Base-by-base conservation (phyloP, 2,113 vertebrate genomes). In the Struthidea cinerea region DNA sequence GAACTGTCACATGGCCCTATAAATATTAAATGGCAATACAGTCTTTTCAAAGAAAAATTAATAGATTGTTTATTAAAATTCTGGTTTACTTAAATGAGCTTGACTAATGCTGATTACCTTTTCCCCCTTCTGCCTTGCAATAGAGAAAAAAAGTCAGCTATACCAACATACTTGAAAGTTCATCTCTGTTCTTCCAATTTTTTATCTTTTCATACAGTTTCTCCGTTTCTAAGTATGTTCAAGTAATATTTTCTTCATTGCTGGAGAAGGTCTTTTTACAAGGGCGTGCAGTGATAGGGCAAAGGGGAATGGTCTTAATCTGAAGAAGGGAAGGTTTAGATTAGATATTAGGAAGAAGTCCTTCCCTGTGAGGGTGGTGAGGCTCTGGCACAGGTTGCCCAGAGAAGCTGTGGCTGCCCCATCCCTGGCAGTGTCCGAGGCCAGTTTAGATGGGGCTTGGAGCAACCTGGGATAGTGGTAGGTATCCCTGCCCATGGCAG, bases 51-150 rank as follows among this genome's bases (percentile, higher is more conserved):
- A 87, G 11, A 19, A 49, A 78, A 71, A 42, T 2, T 75, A 64
- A n/a, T 56, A 76, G n/a, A 13, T 71, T 67, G 28, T 81, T 95
- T 89, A 71, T 91, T 76, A 83, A 93, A 68, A 82, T 52, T 83
- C 57, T 63, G 1, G 27, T 75, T 82, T 82, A 32, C 30, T 81
- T 84, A 68, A 87, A 68, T 37, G 24, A 68, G 16, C 13, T 60
- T 56, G 35, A 57, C 49, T 46, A 69, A 75, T 64, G n/a, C 46
- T 61, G 26, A 57, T 81, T 53, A 20, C 3, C 14, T 56, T 82
- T 84, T 17, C 3, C 12, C 11, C 4, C 3, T 49, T 69, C 41
- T 74, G 22, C 41, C 14, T 57, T 79, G 18, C n/a, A 84, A 6
- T 27, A 55, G 41, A 53, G 37, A 18, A 87, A 60, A 67, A 81